Evolutionary conservation across 2,888 invertebrate species (phyloP), one percentile per base, ranked within the genome.

Genomic region (Adelphocoris suturalis): DNA sequence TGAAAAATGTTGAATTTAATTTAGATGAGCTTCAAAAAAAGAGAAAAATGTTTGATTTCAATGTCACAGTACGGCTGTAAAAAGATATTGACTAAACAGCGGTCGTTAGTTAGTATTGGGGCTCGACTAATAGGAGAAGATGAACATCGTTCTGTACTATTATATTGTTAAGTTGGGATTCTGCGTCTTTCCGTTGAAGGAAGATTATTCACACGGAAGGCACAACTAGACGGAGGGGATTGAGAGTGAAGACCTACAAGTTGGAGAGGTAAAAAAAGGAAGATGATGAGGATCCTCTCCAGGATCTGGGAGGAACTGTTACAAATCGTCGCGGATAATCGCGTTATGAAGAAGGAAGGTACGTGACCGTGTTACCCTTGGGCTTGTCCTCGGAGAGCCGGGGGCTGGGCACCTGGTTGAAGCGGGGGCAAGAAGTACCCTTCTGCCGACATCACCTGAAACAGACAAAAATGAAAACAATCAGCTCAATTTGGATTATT

Each of bases 281-380:
- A 55, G 27, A 78, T 28, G 85, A 88, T 48, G 78, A 88, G 88
- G 76, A 52, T 48, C 78, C 57, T 86, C 57, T 57, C 57, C 57
- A 57, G 57, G n/a, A n/a, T 57, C 57, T 14, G 37, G 76, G 87
- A 87, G 48, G 80, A 88, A 80, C 88, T 89, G 89, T 89, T 89
- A 84, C 89, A 84, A 89, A 89, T 89, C 19, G 82, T 82, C 46
- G 84, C 16, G 89, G 82, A 27, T 84, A 89, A 89, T 89, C 89
- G 84, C 23, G 82, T 89, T 89, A 89, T 48, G 27, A 78, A 88
- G 61, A 78, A 82, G 84, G 82, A 68, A 82, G 82, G 61, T 82
- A 84, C 89, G 89, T 89, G 89, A 89, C 89, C 84, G 89, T 84
- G 82, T 89, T 89, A 89, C 89, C 89, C 89, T 89, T 89, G 89